These are phyloP conservation scores for Pelodytes ibericus DNA, from an alignment of 2,797 vertebrate species.

Conservation along the genomic window DNA sequence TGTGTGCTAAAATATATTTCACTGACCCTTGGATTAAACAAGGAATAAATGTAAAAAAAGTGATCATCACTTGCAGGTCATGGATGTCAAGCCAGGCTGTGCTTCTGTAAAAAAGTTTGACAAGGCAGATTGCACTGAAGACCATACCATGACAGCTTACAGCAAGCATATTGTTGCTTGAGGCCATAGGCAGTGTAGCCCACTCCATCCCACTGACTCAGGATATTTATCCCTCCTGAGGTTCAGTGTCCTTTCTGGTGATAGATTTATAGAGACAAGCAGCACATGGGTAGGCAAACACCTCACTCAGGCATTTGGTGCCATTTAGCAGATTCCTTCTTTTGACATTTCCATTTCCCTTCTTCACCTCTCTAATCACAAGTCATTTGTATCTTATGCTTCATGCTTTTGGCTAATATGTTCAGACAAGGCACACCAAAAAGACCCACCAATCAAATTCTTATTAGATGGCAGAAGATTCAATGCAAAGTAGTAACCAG, in stretches of 20 bases:
- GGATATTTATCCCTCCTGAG: constrained; percentile 75
- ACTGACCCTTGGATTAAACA: not conserved
- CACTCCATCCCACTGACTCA: constrained; percentile 62
- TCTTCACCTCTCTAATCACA: constrained; percentile 79
- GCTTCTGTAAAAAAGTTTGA: constrained; percentile 56
- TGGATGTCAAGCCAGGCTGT: not conserved
- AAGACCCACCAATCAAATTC: constrained; percentile 59
- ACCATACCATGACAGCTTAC: constrained; percentile 71
- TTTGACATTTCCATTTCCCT: constrained; percentile 78
- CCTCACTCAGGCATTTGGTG: constrained; percentile 80
- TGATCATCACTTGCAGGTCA: constrained; percentile 14
- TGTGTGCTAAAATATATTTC: not conserved
- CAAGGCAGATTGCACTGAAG: constrained; percentile 69
- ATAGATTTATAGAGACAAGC: constrained; percentile 83
- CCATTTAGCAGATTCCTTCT: constrained; percentile 83
- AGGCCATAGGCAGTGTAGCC: constrained; percentile 65
- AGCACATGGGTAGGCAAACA: constrained; percentile 84
- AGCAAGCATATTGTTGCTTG: constrained; percentile 67
- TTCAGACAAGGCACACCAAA: constrained; percentile 69
- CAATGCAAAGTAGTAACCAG: not conserved
- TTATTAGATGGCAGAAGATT: constrained; percentile 42
- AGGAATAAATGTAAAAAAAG: constrained; percentile 16
- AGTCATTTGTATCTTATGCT: constrained; percentile 69
- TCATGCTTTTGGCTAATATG: constrained; percentile 66
- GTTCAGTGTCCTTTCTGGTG: constrained; percentile 77